Percentiles rank a stretch among this genome's conserved stretches.
Evolutionary conservation across 1,140 invertebrate genomes (phyloP).

Genomic region (Ips typographus): DNA sequence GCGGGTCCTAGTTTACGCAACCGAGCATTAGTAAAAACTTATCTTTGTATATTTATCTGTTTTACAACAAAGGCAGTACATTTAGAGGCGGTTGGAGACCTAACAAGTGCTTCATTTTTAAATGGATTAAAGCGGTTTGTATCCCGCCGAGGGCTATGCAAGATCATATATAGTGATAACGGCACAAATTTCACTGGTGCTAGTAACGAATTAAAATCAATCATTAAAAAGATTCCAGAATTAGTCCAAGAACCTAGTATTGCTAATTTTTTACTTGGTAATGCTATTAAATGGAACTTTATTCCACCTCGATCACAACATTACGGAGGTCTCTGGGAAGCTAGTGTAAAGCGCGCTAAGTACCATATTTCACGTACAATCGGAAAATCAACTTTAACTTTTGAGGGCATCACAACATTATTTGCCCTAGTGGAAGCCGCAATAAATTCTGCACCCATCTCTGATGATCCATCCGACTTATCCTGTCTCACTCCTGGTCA

Average conservation of each 20-base stretch:
- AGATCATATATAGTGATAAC: too few relatives aligned
- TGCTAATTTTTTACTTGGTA: conserved; percentile 19
- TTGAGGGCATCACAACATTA: conserved; percentile 36
- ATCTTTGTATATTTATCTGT: conserved; percentile 21
- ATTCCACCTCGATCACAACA: conserved; percentile 12
- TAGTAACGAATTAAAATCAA: conserved; percentile 22
- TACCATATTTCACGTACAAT: conserved; percentile 15
- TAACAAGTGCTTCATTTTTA: conserved; percentile 25
- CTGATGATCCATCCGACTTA: conserved; percentile 31
- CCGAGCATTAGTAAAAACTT: conserved; percentile 47
- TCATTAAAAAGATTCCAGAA: neutral
- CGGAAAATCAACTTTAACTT: neutral
- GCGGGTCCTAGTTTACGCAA: conserved; percentile 49
- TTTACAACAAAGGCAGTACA: conserved; percentile 38
- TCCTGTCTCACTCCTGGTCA: neutral
- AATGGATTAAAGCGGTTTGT: too few relatives aligned
- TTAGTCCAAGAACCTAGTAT: neutral
- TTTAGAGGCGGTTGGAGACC: conserved; percentile 50
- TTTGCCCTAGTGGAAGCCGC: conserved; percentile 36
- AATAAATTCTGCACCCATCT: conserved; percentile 34
- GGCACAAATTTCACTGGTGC: conserved; percentile 18
- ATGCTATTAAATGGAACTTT: conserved; percentile 26
- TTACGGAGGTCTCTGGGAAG: conserved; percentile 4
- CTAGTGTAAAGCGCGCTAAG: neutral
- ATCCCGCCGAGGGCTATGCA: too few relatives aligned